phyloP scores from a whole-genome alignment of 53 echinoderm and acorn worm genomes.

The Zoroaster sp. region DNA sequence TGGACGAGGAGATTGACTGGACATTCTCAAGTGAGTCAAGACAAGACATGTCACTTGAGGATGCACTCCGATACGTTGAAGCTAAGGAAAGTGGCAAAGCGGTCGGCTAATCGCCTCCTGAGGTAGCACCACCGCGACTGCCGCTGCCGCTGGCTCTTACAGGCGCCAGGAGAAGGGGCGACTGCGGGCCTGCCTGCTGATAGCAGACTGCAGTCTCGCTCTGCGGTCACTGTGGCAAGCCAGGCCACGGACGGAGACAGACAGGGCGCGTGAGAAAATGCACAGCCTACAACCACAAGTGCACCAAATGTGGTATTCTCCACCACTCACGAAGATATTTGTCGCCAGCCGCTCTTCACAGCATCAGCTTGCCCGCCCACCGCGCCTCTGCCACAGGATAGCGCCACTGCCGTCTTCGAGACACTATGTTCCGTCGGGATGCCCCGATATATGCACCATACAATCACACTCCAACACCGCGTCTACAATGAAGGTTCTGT shows the following conservation, averaged over 20 bases:
- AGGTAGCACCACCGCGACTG: neutral
- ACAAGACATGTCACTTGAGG: too few relatives aligned
- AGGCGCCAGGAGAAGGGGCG: constrained; percentile 5
- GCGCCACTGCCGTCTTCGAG: neutral
- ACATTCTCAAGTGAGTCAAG: constrained; percentile 40
- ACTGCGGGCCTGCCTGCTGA: neutral
- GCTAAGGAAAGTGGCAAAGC: constrained; percentile 31
- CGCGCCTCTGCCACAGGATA: neutral
- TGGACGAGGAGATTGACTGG: constrained; percentile 62
- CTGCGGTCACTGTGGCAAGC: constrained; percentile 50
- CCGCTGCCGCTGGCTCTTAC: constrained; percentile 53
- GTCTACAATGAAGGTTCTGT: too few relatives aligned
- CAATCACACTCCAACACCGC: too few relatives aligned
- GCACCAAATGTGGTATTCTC: constrained; percentile 4
- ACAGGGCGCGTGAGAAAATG: neutral
- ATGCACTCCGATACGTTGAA: too few relatives aligned
- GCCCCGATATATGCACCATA: too few relatives aligned
- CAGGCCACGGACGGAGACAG: neutral
- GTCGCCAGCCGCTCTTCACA: too few relatives aligned
- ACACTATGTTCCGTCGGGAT: too few relatives aligned
- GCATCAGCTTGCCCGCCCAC: neutral
- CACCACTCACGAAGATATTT: constrained; percentile 34
- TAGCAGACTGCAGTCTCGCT: neutral
- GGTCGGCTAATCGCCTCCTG: constrained; percentile 12
- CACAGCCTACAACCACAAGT: too few relatives aligned